Conservation (phyloP, 2,113 vertebrate species). For the Mus pahari region DNA sequence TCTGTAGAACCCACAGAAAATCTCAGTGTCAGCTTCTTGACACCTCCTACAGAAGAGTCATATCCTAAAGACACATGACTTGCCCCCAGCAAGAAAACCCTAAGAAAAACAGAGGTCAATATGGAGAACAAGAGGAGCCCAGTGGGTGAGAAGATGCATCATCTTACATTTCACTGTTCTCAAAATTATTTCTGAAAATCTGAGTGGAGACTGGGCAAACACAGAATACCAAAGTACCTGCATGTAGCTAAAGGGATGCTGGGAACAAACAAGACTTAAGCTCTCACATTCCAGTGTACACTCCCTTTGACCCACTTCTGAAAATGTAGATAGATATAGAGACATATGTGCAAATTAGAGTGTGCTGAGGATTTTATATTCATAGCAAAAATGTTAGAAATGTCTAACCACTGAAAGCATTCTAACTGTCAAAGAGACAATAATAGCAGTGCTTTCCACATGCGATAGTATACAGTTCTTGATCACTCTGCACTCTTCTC, state of each 20-base stretch:
- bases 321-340: not conserved
- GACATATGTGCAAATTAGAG: not conserved
- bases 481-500: not conserved
- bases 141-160: not conserved
- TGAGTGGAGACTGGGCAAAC: not conserved
- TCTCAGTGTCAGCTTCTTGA: not conserved
- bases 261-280: not conserved
- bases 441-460: not conserved
- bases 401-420: not conserved
- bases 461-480: not conserved
- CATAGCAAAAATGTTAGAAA: not conserved
- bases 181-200: not conserved
- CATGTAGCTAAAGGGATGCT: not conserved
- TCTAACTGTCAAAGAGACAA: not conserved
- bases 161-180: not conserved
- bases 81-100: not conserved
- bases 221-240: conserved; percentile 5
- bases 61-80: not conserved
- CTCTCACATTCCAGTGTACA: not conserved
- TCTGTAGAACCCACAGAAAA: not conserved
- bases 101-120: not conserved
- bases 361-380: conserved; percentile 20
- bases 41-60: not conserved
- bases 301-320: not conserved
- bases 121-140: not conserved